Base-by-base conservation (phyloP, 2,797 vertebrate species). In the Pangasius djambal region DNA sequence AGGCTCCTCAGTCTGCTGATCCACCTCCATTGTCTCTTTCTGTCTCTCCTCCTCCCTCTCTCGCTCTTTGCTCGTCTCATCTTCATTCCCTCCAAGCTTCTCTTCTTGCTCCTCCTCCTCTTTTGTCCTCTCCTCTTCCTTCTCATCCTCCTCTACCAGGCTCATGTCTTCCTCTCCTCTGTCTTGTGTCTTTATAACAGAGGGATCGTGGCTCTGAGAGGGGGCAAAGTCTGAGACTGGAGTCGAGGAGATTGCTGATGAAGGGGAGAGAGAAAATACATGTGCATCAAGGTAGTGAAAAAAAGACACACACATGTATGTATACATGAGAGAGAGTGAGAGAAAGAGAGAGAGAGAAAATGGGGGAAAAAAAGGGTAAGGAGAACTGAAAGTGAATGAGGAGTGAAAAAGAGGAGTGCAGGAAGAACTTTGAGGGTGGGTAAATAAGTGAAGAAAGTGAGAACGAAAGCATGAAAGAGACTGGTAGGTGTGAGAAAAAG, bases 171-270 rank as follows among this genome's bases (percentile, higher is more conserved):
- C 90, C 85, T 95, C 95, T 0, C 88, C 83, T 1, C 97, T 97
- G 93, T 98, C 98, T 94, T 98, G 97, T 93, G 97, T 98, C 61
- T 98, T 96, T 89, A 97, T 97, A 9, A 96, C 97, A 85, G 98
- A 98, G 59, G 97, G 98, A 92, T 99, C 98, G 92, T 98, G 94
- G 94, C 98, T 99, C 61, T 81, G 98, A 98, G 97, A 98, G 97
- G 88, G 97, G 97, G 78, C 97, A 94, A 95, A 92, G 89, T 93
- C 92, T 34, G 97, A 94, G 79, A 94, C 91, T 40, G 95, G 92
- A 52, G 97, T 98, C 96, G 48, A 52, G 10, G 65, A 31, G 65
- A 55, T 37, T 10, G 63, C 83, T 85, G 50, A 70, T 13, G 65
- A 52, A 70, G 52, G 83, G 93, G 7, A 74, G 1, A 50, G 28